phyloP scores from a whole-genome alignment of 1,140 invertebrate species.

The Colletes gigas region DNA sequence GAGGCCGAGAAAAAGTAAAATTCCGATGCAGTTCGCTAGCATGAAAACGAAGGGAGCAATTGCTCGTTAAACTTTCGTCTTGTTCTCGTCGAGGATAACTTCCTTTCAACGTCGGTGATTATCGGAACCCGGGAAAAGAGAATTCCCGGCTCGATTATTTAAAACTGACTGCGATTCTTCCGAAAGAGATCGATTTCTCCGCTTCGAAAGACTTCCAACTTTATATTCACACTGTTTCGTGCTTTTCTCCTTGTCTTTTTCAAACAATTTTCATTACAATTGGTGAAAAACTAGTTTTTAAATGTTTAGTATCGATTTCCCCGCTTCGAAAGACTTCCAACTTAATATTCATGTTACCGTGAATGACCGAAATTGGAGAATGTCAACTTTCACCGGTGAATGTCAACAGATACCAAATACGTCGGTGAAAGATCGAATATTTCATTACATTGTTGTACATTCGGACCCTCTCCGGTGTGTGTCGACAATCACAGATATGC shows the following conservation, averaged over 20 bases:
- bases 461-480: no score
- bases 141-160: slow-evolving; percentile 61
- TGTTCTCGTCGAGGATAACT: slow-evolving; percentile 62
- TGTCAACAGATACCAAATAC: no score
- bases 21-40: slow-evolving; percentile 27
- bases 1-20: slow-evolving; percentile 30
- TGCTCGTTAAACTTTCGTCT: slow-evolving; percentile 70
- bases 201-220: slow-evolving; percentile 16
- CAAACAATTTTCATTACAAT: neutral
- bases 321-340: no score
- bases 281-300: neutral
- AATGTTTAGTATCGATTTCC: no score
- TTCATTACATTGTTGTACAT: no score
- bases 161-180: slow-evolving; percentile 48
- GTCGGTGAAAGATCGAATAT: no score
- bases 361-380: no score
- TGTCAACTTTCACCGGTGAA: no score
- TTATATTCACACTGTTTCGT: neutral
- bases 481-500: no score
- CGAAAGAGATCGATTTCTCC: slow-evolving; percentile 45
- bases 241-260: neutral
- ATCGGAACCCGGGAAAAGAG: slow-evolving; percentile 54
- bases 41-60: slow-evolving; percentile 62
- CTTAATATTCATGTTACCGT: no score
- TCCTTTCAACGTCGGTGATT: slow-evolving; percentile 68